phyloP scores from a whole-genome alignment of 30 jellyfish, hydroid and myxozoan genomes.

The Clytia hemisphaerica region DNA sequence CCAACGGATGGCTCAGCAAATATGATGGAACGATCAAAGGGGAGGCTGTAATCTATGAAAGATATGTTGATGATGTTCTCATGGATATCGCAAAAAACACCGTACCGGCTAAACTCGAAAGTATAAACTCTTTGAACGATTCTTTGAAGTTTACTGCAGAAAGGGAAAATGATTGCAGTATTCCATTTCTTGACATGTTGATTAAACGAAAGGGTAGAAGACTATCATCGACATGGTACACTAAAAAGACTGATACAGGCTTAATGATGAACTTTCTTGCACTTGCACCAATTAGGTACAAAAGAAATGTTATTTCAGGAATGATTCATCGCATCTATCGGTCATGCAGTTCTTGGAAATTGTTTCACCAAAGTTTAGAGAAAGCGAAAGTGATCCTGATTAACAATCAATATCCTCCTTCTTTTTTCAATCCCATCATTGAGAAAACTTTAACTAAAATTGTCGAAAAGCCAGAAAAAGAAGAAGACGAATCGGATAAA shows the following conservation, averaged over 20 bases:
- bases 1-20: too few relatives aligned
- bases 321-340: conserved; percentile 10
- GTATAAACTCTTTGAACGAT: conserved; percentile 9
- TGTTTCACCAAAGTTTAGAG: conserved; percentile 20
- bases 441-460: conserved; percentile 11
- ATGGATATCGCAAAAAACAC: conserved; percentile 4
- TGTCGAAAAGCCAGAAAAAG: too few relatives aligned
- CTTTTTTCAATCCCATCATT: conserved; percentile 10
- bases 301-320: conserved; percentile 19
- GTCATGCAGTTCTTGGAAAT: conserved; percentile 13
- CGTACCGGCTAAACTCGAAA: not conserved
- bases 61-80: conserved; percentile 7
- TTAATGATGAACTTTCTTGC: too few relatives aligned
- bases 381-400: conserved; percentile 25
- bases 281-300: too few relatives aligned
- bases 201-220: too few relatives aligned
- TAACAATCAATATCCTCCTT: conserved; percentile 14
- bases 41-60: too few relatives aligned
- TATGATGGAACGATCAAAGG: too few relatives aligned
- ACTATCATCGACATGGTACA: too few relatives aligned
- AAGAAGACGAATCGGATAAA: conserved; percentile 22
- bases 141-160: conserved; percentile 5
- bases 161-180: conserved; percentile 9
- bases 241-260: too few relatives aligned
- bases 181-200: too few relatives aligned